These are phyloP conservation scores for Xiphophorus maculatus DNA, from an alignment of 2,113 vertebrate genomes.

Conservation along the genomic window DNA sequence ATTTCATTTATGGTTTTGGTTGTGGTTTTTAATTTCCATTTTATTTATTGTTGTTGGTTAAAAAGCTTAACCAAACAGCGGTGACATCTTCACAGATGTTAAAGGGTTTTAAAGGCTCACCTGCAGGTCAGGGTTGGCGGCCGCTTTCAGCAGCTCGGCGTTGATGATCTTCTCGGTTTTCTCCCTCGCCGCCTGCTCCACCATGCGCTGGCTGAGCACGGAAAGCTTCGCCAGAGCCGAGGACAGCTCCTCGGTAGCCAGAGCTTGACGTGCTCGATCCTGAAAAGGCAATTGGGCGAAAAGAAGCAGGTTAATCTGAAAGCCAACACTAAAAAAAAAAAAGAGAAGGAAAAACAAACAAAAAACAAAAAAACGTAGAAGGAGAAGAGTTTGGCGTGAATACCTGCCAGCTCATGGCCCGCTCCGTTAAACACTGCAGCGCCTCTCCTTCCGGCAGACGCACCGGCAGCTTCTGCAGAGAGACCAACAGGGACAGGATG, in stretches of 20 bases:
- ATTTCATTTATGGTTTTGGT: too few relatives aligned
- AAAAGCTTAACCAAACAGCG: neutral
- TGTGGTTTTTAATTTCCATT: too few relatives aligned
- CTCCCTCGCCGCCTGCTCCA: conserved; percentile 96
- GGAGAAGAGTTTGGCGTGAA: neutral
- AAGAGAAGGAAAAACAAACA: neutral
- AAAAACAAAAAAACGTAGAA: neutral
- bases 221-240: conserved; percentile 96
- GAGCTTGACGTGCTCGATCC: conserved; percentile 91
- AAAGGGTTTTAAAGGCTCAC: conserved; percentile 58
- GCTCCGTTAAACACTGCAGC: conserved; percentile 94
- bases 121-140: conserved; percentile 97
- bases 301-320: neutral
- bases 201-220: conserved; percentile 97
- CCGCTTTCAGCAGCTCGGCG: conserved; percentile 96
- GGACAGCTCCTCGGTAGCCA: conserved; percentile 96
- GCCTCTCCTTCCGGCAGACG: conserved; percentile 95
- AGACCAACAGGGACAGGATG: conserved; percentile 94
- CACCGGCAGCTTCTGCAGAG: conserved; percentile 95
- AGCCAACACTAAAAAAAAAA: neutral
- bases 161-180: conserved; percentile 99
- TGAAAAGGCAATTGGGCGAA: conserved; percentile 15
- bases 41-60: too few relatives aligned
- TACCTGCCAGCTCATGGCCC: conserved; percentile 97
- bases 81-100: neutral